These are phyloP conservation scores for Pseudococcus viburni DNA, from an alignment of 2,888 invertebrate species.

Conservation along the genomic window DNA sequence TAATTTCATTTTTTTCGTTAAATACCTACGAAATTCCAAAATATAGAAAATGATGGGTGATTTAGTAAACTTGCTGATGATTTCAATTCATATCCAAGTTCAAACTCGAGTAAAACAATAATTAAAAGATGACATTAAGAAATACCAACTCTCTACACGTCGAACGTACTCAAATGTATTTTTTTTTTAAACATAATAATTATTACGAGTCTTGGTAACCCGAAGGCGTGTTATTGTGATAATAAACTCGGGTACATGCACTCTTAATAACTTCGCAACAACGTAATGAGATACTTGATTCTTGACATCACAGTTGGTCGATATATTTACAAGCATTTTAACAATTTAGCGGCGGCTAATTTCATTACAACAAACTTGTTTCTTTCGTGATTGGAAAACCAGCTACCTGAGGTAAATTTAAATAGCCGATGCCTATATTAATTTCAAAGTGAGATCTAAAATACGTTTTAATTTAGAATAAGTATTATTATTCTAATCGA, in stretches of 20 bases:
- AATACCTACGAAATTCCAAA: not conserved
- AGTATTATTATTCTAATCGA: constrained; percentile 28
- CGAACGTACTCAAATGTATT: not conserved
- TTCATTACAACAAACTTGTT: constrained; percentile 56
- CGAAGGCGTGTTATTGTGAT: constrained; percentile 53
- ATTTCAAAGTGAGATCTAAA: constrained; percentile 29
- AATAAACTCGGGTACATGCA: constrained; percentile 9
- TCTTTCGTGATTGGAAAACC: constrained; percentile 36
- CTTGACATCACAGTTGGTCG: constrained; percentile 33
- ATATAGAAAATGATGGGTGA: not conserved
- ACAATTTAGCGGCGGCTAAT: constrained; percentile 44
- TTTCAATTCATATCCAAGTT: constrained; percentile 10
- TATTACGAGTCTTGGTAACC: constrained; percentile 49
- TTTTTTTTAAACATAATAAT: constrained; percentile 55
- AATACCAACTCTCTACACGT: not conserved
- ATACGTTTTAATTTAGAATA: constrained; percentile 37
- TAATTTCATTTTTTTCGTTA: not conserved
- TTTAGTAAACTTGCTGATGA: not conserved
- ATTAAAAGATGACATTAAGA: constrained; percentile 56
- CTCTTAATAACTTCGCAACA: constrained; percentile 51
- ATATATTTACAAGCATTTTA: constrained; percentile 48
- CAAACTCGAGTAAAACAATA: constrained; percentile 48
- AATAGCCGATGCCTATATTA: not conserved
- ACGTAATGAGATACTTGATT: constrained; percentile 49
- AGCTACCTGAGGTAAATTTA: not conserved